Base-by-base conservation (phyloP, 2,888 invertebrate species). In the Drosophila monieri region DNA sequence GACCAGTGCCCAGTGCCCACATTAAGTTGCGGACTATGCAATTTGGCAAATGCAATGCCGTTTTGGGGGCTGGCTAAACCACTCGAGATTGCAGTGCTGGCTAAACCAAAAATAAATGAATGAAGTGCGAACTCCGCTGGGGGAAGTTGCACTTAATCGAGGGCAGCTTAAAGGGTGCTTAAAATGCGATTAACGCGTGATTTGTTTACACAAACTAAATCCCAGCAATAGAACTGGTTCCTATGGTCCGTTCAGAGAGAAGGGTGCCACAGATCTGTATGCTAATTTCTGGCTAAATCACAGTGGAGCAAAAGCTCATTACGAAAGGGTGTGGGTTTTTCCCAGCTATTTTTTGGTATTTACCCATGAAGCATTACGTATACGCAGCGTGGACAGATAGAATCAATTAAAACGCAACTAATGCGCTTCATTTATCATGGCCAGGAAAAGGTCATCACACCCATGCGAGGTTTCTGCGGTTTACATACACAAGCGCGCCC, bases 361-460 rank as follows among this genome's bases (percentile, higher is more conserved):
- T 76, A 46, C 39, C 54, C 61, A 61, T 80, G 68, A 64, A 71
- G 67, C 59, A 60, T 66, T 61, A 61, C 58, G 18, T 27, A 35
- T 48, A 46, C 39, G 44, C n/a, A 6, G 21, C 35, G 53, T 57
- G 41, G 58, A 68, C 41, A 65, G 73, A 72, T 70, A 76, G 78
- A 84, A 85, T 85, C 84, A 85, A 85, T 85, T 85, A 79, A 85
- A 85, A 76, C 60, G 73, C 84, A 84, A 85, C 85, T 83, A 84
- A 84, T 85, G 80, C 64, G 69, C 68, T 52, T 67, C 73, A 73
- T 73, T 65, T 72, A 73, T 72, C 72, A 73, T 68, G 54, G 69
- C 55, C 69, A 47, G 66, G 62, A 62, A 79, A 71, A 83, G 81
- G 83, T 81, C 84, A 81, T 79, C 67, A 83, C 44, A 44, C 67